Evolutionary conservation across 2,888 invertebrate species (phyloP).

Genomic region (Phrixothrix hirtus): DNA sequence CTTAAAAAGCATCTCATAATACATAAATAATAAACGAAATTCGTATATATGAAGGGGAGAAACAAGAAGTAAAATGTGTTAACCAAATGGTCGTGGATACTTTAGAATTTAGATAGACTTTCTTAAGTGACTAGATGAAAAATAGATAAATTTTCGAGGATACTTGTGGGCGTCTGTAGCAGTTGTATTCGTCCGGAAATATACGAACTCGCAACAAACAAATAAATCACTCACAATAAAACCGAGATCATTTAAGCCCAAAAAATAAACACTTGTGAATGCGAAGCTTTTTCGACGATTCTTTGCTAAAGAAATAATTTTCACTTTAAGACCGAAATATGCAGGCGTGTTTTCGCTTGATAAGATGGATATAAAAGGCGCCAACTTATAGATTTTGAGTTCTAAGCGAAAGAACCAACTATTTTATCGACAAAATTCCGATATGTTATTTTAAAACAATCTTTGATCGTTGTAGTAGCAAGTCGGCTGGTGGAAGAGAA

Average conservation of each 20-base stretch:
- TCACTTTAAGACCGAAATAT: slow-evolving; percentile 16
- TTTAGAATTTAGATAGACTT: slow-evolving; percentile 36
- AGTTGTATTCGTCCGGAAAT: slow-evolving; percentile 34
- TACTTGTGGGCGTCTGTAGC: slow-evolving; percentile 34
- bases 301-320: slow-evolving; percentile 6
- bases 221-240: slow-evolving; percentile 35
- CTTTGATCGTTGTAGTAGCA: slow-evolving; percentile 9
- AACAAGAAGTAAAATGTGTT: slow-evolving; percentile 33
- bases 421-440: slow-evolving; percentile 13
- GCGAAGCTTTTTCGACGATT: slow-evolving; percentile 10
- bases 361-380: slow-evolving; percentile 13
- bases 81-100: slow-evolving; percentile 41
- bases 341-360: slow-evolving; percentile 18
- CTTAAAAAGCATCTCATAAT: slow-evolving; percentile 1
- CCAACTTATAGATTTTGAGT: slow-evolving; percentile 13
- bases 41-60: slow-evolving; percentile 13
- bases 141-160: slow-evolving; percentile 43
- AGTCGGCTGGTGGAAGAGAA: slow-evolving; percentile 8
- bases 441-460: slow-evolving; percentile 18
- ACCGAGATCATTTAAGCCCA: slow-evolving; percentile 23
- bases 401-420: slow-evolving; percentile 9
- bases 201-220: slow-evolving; percentile 36
- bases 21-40: slow-evolving; percentile 8
- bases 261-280: slow-evolving; percentile 28
- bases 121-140: slow-evolving; percentile 43